Base-by-base conservation (phyloP, 1,140 invertebrate species). In the Trypoxylus dichotomus region DNA sequence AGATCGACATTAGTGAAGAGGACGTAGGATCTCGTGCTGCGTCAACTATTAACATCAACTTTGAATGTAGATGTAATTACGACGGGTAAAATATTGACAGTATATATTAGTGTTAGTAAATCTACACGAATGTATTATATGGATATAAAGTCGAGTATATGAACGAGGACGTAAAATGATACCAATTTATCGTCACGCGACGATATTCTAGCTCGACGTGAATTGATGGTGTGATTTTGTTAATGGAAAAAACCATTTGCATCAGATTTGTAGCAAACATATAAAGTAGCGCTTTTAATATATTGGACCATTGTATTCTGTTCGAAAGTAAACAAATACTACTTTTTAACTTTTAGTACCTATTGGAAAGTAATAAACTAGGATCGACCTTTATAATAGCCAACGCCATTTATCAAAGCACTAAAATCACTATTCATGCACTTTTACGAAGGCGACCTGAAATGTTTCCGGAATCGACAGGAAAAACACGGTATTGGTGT, bases 31-130 rank as follows among this genome's bases (percentile, higher is more conserved):
- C 24, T 68, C 60, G 60, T 25, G 60, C 24, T 68, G 60, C 60
- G 60, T 68, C 60, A 68, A 68, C 24, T 68, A 68, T 68, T 68
- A 68, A 68, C 60, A 25, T 68, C 19, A 68, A 27, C 60, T 21
- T 68, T 15, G 60, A 68, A 68, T 68, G 60, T 68, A 68, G 60
- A 68, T 68, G 60, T 68, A 68, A 68, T 68, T 68, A 24, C 60
- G 24, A 8, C 24, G 60, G 27, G 27, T 68, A 24, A 68, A 68
- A 68, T 68, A 68, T 68, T 24, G 60, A 27, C 24, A 24, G 60
- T 1, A 27, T 68, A 68, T 68, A 68, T 68, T 68, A 68, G 60
- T 2, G 60, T 11, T 29, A 29, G 60, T 68, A 68, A 68, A 68
- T 27, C 60, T 27, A 27, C 2, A 24, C 27, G 60, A 25, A 24